Base-by-base conservation (phyloP, 1,140 invertebrate species). In the Ceratina calcarata region DNA sequence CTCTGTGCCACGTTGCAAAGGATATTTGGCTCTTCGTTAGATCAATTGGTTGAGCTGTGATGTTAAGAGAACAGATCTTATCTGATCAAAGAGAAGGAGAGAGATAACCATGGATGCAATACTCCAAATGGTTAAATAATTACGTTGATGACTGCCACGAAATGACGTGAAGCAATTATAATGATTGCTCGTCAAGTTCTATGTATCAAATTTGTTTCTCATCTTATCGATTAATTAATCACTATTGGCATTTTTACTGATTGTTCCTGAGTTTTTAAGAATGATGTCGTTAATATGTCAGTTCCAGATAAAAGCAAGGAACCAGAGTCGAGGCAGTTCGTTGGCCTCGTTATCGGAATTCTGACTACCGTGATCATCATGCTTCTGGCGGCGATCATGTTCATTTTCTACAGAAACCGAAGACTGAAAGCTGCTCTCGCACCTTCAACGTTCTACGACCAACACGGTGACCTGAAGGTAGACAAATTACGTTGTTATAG, bases 291-390 rank as follows among this genome's bases (percentile, higher is more conserved):
- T 55, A 18, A 51, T 0, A 3, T 20, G 12, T 82, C 73, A 92
- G 91, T 92, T 91, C 88, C 90, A 89, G 91, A 93, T 84, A 91
- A 90, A 72, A 91, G 86, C 79, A 91, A 92, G 74, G 92, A 93
- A 72, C 90, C 93, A 53, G 94, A 95, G 87, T 92, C 94, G 70
- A 94, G 93, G 80, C 93, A 94, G 87, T 93, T 95, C 86, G 96
- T 97, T 86, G 96, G 96, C 60, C 94, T 96, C 81, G 94, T 97
- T 76, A 96, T 97, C 86, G 96, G 96, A n/a, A 94, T 95, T 58
- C 93, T 97, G 81, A 95, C 95, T 18, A 95, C 96, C 27, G 95
- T 96, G 80, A 96, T 97, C 82, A 90, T 97, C 22, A 92, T 96
- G 77, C 93, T 96, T 16, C 91, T 95, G 62, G 94, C 94, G 10